These are phyloP conservation scores for Eupithecia centaureata DNA, from an alignment of 2,888 invertebrate genomes.

Conservation along the genomic window DNA sequence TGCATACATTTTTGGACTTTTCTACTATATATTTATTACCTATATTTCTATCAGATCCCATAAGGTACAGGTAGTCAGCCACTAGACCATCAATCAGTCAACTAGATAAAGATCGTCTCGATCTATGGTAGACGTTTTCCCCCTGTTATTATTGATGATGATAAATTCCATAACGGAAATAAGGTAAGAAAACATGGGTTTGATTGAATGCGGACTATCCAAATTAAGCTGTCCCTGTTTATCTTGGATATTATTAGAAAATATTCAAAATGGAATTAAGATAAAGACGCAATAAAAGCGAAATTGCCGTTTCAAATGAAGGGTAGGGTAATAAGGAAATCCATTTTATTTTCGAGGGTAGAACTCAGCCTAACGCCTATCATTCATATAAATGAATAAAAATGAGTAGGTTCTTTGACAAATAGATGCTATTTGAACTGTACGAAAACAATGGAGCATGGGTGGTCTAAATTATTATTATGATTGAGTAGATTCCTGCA, in stretches of 20 bases:
- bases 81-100: neutral
- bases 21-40: too few species aligned
- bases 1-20: too few species aligned
- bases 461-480: slow-evolving; percentile 22
- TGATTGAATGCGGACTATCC: neutral
- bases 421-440: slow-evolving; percentile 24
- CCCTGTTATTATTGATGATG: neutral
- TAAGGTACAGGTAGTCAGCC: neutral
- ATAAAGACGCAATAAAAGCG: slow-evolving; percentile 10
- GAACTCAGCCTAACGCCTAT: slow-evolving; percentile 16
- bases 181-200: slow-evolving; percentile 4
- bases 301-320: slow-evolving; percentile 12
- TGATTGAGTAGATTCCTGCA: slow-evolving; percentile 5
- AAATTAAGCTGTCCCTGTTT: neutral
- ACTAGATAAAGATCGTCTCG: neutral
- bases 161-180: neutral
- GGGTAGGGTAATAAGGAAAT: slow-evolving; percentile 18
- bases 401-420: slow-evolving; percentile 20
- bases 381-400: slow-evolving; percentile 32
- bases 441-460: slow-evolving; percentile 26
- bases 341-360: slow-evolving; percentile 14
- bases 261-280: slow-evolving; percentile 8
- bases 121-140: neutral
- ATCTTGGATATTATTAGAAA: slow-evolving; percentile 3
- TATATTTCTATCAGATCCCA: neutral